Evolutionary conservation across 2,113 vertebrate genomes (phyloP), one percentile per base, ranked within the genome.

Genomic region (Chaetops frenatus): DNA sequence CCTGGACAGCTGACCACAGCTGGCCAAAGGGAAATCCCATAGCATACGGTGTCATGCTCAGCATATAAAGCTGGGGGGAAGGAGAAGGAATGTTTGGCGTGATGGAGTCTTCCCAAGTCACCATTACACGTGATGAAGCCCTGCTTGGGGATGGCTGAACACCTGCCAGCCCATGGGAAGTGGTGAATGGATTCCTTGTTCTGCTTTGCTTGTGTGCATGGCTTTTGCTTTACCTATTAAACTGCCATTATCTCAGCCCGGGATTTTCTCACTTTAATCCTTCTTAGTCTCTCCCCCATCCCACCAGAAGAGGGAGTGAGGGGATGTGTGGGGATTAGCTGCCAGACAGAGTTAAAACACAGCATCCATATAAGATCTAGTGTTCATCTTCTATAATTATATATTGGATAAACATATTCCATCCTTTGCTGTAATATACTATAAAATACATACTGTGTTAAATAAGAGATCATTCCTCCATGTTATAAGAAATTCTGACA

Each of bases 111-210:
- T 66, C 20, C 28, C 51, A 57, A 47, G 57, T 42, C 22, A 42
- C 20, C 0, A 1, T 18, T 10, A n/a, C 2, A 1, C 0, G 0
- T 19, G 42, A 5, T 5, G 6, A 22, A 76, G 33, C 19, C 11
- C 15, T 23, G 51, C 6, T 54, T 35, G 23, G 40, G 17, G 44
- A 31, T 57, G 42, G 25, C n/a, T 83, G 57, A 66, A 15, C 38
- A 29, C 5, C 27, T 61, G 45, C 57, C 62, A 66, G 33, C 6
- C 3, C 0, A 2, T 11, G 38, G 56, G 51, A 82, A 80, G 15
- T 2, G 7, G 9, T 36, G 42, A 86, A 88, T 36, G 2, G 25
- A 54, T 53, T 72, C 21, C 17, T 8, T 54, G 6, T 23, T 40
- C 9, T 2, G 28, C 6, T 76, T 53, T 40, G 31, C 5, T 67